A percentile compares a stretch with the other conserved stretches of the same genome.
Evolutionary conservation across 2,888 invertebrate genomes (phyloP).

Genomic region (Volucella zonaria): DNA sequence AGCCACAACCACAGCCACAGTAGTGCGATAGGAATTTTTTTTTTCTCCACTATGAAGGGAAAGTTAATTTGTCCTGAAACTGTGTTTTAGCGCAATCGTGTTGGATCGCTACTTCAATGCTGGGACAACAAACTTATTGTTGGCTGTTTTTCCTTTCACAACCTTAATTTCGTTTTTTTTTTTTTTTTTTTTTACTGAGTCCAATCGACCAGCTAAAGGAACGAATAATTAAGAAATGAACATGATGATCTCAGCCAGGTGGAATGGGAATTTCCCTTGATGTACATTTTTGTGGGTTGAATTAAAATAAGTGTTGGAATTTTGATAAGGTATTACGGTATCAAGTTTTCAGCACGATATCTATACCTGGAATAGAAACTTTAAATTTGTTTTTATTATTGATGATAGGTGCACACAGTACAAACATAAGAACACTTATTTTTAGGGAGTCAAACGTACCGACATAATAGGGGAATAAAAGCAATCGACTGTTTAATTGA

Average conservation of each 20-base stretch:
- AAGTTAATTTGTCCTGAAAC: conserved; percentile 40
- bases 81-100: conserved; percentile 65
- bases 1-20: background rate
- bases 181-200: conserved; percentile 11
- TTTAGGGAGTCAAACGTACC: conserved; percentile 83
- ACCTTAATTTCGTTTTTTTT: conserved; percentile 41
- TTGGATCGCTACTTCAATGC: conserved; percentile 28
- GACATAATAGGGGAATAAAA: conserved; percentile 87
- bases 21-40: conserved; percentile 1
- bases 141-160: conserved; percentile 34
- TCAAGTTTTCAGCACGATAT: background rate
- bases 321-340: conserved; percentile 30
- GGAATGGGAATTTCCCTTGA: conserved; percentile 17
- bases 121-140: conserved; percentile 36
- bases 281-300: background rate
- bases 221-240: conserved; percentile 39
- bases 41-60: background rate
- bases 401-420: no score
- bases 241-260: conserved; percentile 64
- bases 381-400: conserved; percentile 1
- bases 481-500: conserved; percentile 87
- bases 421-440: background rate
- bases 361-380: background rate
- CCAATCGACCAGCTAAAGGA: conserved; percentile 18
- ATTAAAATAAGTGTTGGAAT: background rate